A percentile compares a stretch with the other conserved stretches of the same genome.
phyloP scores from a whole-genome alignment of 2,888 invertebrate species.

The Callinectes sapidus region DNA sequence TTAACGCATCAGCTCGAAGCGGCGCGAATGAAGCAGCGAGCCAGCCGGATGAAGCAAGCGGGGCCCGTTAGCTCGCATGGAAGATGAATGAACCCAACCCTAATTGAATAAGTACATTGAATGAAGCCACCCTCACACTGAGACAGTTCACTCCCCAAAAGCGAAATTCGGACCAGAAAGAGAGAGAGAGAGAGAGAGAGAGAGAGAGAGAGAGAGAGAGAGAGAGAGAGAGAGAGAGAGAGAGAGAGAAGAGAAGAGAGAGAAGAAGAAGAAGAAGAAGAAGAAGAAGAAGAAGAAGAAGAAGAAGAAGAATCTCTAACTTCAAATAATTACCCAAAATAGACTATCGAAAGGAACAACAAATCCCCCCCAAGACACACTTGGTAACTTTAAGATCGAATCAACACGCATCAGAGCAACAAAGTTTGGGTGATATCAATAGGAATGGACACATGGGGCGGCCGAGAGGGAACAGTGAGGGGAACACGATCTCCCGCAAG shows the following conservation, averaged over 20 bases:
- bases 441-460: neutral
- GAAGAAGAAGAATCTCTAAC: neutral
- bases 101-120: constrained; percentile 15
- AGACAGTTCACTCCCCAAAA: neutral
- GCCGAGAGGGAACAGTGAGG: neutral
- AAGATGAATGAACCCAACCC: constrained; percentile 8
- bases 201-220: constrained; percentile 1
- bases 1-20: neutral
- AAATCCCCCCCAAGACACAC: neutral
- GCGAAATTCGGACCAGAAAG: neutral
- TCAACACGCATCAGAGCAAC: neutral
- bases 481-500: neutral
- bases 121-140: neutral
- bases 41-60: neutral
- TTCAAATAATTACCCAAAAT: neutral
- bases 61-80: neutral
- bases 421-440: neutral
- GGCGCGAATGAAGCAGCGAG: constrained; percentile 5
- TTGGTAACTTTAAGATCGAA: neutral
- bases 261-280: too few species aligned
- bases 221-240: neutral
- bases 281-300: too few species aligned
- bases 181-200: constrained; percentile 1
- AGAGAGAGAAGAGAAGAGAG: neutral
- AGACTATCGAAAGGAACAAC: neutral